Evolutionary conservation across 1,140 invertebrate species (phyloP).

Genomic region (Calycopis cecrops): DNA sequence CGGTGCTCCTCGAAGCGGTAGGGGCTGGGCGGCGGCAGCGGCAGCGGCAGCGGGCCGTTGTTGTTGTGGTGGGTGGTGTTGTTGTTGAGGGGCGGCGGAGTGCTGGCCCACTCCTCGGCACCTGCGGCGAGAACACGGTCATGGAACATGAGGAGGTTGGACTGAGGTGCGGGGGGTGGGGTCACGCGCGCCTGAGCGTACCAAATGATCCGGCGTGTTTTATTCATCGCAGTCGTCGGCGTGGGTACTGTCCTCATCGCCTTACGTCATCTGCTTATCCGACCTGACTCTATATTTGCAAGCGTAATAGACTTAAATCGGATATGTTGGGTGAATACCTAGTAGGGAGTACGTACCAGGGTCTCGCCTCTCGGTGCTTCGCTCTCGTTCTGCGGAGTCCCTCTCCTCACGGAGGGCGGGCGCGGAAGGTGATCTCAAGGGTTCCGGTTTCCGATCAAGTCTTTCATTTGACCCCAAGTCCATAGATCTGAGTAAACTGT

Average conservation of each 20-base stretch:
- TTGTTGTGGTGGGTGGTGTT: constrained; percentile 77
- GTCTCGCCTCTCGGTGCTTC: constrained; percentile 64
- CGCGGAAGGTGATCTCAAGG: constrained; percentile 66
- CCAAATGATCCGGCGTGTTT: constrained; percentile 17
- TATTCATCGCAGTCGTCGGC: constrained; percentile 30
- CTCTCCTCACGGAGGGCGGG: constrained; percentile 68
- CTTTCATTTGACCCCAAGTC: constrained; percentile 79
- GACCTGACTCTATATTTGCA: constrained; percentile 7
- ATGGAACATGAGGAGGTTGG: constrained; percentile 58
- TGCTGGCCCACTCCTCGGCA: constrained; percentile 74
- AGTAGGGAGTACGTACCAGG: constrained; percentile 50
- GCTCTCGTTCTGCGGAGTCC: constrained; percentile 55
- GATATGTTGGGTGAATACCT: neutral
- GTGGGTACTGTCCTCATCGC: constrained; percentile 51
- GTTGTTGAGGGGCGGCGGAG: constrained; percentile 75
- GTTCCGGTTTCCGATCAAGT: constrained; percentile 63
- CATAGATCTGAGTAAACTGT: constrained; percentile 85
- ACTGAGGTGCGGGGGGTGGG: constrained; percentile 66
- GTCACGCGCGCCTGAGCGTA: constrained; percentile 48
- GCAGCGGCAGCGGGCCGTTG: constrained; percentile 65
- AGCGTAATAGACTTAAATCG: neutral
- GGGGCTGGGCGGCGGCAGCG: constrained; percentile 75
- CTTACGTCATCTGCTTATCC: neutral
- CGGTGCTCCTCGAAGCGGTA: constrained; percentile 84
- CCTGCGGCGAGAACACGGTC: constrained; percentile 77